A percentile compares a stretch with the other conserved stretches of the same genome.
These are phyloP conservation scores for Cossypha heuglini DNA, from an alignment of 2,797 vertebrate genomes.

Conservation along the genomic window DNA sequence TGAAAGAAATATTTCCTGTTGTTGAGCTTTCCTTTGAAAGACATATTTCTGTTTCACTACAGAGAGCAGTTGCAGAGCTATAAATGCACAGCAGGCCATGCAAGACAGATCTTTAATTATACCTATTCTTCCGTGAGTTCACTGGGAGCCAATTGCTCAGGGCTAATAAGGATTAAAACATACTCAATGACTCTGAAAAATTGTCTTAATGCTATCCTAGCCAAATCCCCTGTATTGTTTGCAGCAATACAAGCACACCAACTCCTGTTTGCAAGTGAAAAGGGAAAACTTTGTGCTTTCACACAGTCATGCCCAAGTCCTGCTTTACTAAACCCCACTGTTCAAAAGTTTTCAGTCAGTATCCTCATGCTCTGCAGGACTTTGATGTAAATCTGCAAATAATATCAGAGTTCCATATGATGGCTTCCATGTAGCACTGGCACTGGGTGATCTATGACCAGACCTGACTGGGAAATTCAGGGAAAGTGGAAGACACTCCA, in stretches of 20 bases:
- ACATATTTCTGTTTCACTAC: not conserved
- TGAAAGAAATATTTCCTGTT: slow-evolving; percentile 8
- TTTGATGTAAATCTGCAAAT: not conserved
- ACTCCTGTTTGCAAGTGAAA: not conserved
- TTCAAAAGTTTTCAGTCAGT: not conserved
- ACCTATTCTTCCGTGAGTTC: not conserved
- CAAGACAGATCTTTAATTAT: not conserved
- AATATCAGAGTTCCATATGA: not conserved
- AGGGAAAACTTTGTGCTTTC: not conserved
- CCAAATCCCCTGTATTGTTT: not conserved
- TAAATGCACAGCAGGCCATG: not conserved
- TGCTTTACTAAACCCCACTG: not conserved
- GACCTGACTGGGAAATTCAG: not conserved
- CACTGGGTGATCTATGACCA: not conserved
- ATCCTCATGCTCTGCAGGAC: not conserved
- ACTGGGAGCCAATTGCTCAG: not conserved
- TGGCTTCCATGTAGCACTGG: not conserved
- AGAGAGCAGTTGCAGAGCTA: not conserved
- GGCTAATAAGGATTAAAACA: slow-evolving; percentile 17
- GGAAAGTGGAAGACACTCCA: not conserved
- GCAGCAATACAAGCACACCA: not conserved
- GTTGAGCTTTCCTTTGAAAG: not conserved
- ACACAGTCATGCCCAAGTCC: not conserved
- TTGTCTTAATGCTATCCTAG: not conserved
- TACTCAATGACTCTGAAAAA: slow-evolving; percentile 9